These are phyloP conservation scores for Emmelina monodactyla DNA, from an alignment of 2,888 invertebrate genomes.

Conservation along the genomic window DNA sequence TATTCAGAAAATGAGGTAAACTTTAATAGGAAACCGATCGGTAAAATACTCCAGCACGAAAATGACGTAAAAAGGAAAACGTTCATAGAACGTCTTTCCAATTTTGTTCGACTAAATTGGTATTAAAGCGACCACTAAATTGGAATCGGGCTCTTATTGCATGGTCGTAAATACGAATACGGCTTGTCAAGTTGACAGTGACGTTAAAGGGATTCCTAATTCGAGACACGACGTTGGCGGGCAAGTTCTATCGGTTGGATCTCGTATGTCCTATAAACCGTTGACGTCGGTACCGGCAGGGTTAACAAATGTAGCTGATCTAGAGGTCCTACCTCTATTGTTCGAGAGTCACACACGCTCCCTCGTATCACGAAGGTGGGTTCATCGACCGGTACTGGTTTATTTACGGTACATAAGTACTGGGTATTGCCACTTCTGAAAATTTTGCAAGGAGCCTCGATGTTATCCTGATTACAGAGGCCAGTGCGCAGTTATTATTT, in stretches of 20 bases:
- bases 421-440: background rate
- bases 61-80: no score
- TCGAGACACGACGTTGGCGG: conserved; percentile 38
- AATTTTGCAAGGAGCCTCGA: background rate
- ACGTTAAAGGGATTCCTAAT: conserved; percentile 18
- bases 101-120: no score
- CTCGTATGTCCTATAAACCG: conserved; percentile 46
- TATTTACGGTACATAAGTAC: conserved; percentile 1
- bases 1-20: no score
- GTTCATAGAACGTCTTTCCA: no score
- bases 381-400: conserved; percentile 12
- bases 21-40: no score
- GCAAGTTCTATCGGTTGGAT: conserved; percentile 44
- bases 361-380: conserved; percentile 14
- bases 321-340: conserved; percentile 45
- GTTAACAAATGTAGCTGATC: conserved; percentile 49
- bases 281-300: conserved; percentile 41
- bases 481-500: no score
- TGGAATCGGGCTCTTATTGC: background rate
- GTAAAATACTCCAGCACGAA: no score
- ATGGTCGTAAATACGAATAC: background rate
- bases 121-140: no score
- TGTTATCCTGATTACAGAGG: background rate
- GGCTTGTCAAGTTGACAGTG: background rate
- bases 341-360: conserved; percentile 30